Percentiles rank a stretch among this genome's conserved stretches.
phyloP scores from a whole-genome alignment of 2,797 vertebrate species.

The Morelia viridis region DNA sequence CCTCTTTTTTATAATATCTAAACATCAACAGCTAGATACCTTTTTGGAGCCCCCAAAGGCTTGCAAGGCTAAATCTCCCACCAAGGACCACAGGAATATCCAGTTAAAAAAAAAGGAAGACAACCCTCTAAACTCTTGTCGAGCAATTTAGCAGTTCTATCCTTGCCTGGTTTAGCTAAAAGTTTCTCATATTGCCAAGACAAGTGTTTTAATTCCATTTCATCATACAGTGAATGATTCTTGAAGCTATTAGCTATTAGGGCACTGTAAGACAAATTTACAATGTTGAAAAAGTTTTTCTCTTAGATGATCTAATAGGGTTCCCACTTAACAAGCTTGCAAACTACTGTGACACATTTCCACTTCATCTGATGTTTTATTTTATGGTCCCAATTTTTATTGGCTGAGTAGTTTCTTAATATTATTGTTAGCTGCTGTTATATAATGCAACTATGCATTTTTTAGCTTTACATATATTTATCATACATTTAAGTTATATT shows the following conservation, averaged over 20 bases:
- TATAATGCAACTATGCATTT: not conserved
- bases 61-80: no score
- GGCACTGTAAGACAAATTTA: not conserved
- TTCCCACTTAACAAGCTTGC: not conserved
- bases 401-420: not conserved
- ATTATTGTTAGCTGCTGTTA: not conserved
- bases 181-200: not conserved
- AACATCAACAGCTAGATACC: no score
- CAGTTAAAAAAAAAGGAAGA: not conserved
- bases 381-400: not conserved
- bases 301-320: not conserved
- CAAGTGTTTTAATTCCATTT: not conserved
- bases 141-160: not conserved
- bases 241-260: conserved; percentile 39
- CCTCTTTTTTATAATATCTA: no score
- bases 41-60: no score
- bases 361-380: not conserved
- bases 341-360: not conserved
- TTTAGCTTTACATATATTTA: not conserved
- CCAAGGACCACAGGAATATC: not conserved
- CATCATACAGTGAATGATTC: not conserved
- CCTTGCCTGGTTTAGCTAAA: not conserved
- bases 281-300: not conserved
- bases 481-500: not conserved
- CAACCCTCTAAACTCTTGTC: no score